Evolutionary conservation across 2,113 vertebrate genomes (phyloP), one percentile per base, ranked within the genome.

Genomic region (Actenoides lindsayi): DNA sequence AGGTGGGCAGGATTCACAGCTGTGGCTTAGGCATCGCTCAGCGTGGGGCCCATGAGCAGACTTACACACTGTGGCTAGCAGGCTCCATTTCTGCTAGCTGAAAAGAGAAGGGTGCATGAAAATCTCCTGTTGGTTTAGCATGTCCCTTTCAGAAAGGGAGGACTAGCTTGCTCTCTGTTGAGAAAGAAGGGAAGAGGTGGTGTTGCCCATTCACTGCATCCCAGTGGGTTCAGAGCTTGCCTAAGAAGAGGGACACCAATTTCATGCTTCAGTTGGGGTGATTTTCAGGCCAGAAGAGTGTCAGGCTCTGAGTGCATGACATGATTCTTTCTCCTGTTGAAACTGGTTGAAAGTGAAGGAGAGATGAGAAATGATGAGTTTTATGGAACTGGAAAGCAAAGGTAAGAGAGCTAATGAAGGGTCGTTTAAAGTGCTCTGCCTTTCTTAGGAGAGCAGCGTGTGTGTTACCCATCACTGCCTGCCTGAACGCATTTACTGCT

Each of bases 21-120:
- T 3, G 2, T n/a, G 21, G 21, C 16, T 75, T 37, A 59, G 37
- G n/a, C 27, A 54, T 75, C 2, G 0, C 28, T 85, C 20, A 31
- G 5, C 9, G 2, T 15, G 25, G 24, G 5, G 7, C 30, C 9
- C 21, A 13, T 0, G 0, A 71, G 33, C 56, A 63, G 37, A 31
- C 57, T 35, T 82, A 13, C 20, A 11, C 37, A 17, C 28, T 28
- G 5, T 10, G 5, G 16, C 11, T 71, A 19, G 37, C 54, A 35
- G 23, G 16, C 42, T 93, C 41, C 19, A 10, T 79, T 81, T 85
- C 75, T 86, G 19, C 27, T 64, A 35, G 42, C 37, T 67, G 33
- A 46, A 79, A 91, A 77, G 16, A 53, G 16, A 11, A 68, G 17
- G 9, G 46, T 1, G 0, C 16, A 11, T 46, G 53, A 81, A 87